phyloP scores from a whole-genome alignment of 2,888 invertebrate species.

The Polymixis flavicincta region DNA sequence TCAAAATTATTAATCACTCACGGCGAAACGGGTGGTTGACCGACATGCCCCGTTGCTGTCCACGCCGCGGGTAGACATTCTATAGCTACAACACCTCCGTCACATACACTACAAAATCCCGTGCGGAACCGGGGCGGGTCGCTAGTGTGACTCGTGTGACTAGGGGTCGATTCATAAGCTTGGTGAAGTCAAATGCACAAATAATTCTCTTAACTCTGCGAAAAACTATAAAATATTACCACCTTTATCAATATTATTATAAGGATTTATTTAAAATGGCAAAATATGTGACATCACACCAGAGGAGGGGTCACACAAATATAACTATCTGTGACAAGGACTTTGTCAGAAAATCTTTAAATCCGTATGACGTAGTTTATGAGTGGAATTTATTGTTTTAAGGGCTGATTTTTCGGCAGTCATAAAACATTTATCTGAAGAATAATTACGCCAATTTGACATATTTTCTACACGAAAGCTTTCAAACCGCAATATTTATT shows the following conservation, averaged over 20 bases:
- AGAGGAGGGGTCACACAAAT: neutral
- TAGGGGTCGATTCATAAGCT: neutral
- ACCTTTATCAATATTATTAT: neutral
- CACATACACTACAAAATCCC: no score
- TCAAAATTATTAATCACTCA: no score
- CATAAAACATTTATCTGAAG: no score
- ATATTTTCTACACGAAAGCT: no score
- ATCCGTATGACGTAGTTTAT: neutral
- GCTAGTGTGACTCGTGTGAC: neutral
- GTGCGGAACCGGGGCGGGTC: no score
- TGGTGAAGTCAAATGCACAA: neutral
- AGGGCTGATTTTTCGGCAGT: no score
- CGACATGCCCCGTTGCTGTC: no score
- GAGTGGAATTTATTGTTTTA: neutral
- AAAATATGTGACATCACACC: neutral
- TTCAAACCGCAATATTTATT: no score
- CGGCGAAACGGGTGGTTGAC: no score
- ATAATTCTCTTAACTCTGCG: neutral
- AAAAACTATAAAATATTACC: neutral
- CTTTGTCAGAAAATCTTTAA: neutral
- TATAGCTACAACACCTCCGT: no score
- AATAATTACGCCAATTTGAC: no score
- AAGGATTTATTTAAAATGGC: neutral
- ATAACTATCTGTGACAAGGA: neutral
- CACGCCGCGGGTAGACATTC: no score